Percentiles rank a stretch among this genome's conserved stretches.
phyloP scores from a whole-genome alignment of 2,797 vertebrate genomes.

The Oophaga sylvatica region DNA sequence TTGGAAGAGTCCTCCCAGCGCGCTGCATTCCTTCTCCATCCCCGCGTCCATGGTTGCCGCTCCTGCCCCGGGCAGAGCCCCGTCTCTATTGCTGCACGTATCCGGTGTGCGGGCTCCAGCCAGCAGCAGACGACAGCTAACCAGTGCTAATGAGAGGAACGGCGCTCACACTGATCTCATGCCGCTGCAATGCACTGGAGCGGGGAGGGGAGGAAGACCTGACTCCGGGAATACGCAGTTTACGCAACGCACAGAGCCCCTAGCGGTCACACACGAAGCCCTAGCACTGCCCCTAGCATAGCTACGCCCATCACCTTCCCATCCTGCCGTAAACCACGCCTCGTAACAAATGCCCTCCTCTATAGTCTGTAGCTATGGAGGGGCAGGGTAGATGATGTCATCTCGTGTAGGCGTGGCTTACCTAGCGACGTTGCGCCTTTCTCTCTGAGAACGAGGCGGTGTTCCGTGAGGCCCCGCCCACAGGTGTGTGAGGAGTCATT shows the following conservation, averaged over 20 bases:
- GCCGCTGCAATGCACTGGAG: constrained; percentile 56
- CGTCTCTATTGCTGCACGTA: neutral
- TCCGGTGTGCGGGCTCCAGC: constrained; percentile 7
- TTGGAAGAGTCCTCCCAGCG: constrained; percentile 85
- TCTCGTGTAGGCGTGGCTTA: neutral
- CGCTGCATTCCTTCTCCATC: constrained; percentile 86
- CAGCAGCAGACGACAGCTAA: neutral
- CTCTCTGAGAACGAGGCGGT: neutral
- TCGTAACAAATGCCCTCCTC: neutral
- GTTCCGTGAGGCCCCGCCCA: neutral
- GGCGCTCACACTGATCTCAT: constrained; percentile 46
- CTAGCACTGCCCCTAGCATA: neutral
- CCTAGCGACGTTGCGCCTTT: neutral
- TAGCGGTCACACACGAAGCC: constrained; percentile 49
- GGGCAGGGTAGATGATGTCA: neutral
- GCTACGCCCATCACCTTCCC: neutral
- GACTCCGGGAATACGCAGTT: constrained; percentile 28
- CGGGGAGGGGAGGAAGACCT: constrained; percentile 33
- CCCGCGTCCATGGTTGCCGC: constrained; percentile 82
- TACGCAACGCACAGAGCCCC: constrained; percentile 52
- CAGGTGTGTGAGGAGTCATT: constrained; percentile 14
- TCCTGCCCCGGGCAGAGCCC: constrained; percentile 38
- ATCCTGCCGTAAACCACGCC: neutral
- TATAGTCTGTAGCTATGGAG: neutral
- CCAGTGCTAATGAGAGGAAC: constrained; percentile 9